phyloP scores from a whole-genome alignment of 53 echinoderm and acorn worm genomes.

The Echinometra lucunter region DNA sequence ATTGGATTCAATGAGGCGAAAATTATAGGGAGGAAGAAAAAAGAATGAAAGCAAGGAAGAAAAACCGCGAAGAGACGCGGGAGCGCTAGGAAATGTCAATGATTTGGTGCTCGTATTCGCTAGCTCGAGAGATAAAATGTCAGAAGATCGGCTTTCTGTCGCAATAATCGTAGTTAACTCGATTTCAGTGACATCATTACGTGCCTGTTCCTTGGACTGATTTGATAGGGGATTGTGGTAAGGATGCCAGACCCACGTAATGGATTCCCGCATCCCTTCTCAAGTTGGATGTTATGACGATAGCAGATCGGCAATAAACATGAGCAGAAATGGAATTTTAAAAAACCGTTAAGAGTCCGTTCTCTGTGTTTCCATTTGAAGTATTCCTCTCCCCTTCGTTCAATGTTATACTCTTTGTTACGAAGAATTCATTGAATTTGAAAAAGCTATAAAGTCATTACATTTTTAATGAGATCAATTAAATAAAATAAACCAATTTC shows the following conservation, averaged over 20 bases:
- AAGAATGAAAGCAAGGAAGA: background rate
- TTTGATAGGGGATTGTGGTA: background rate
- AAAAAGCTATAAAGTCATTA: no score
- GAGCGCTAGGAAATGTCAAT: background rate
- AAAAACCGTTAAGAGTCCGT: background rate
- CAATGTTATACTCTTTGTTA: background rate
- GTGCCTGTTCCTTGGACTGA: background rate
- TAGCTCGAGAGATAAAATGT: background rate
- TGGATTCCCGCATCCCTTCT: background rate
- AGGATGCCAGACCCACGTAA: background rate
- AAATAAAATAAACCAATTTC: no score
- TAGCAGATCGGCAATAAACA: background rate
- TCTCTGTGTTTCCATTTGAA: background rate
- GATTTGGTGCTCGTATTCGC: background rate
- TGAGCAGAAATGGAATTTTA: background rate
- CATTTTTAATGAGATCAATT: no score
- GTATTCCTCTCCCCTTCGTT: background rate
- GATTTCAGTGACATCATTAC: slow-evolving; percentile 37
- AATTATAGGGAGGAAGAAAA: background rate
- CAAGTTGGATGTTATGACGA: background rate
- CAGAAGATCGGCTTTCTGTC: background rate
- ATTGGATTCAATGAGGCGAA: background rate
- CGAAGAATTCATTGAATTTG: background rate
- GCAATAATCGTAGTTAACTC: slow-evolving; percentile 3
- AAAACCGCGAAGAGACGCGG: background rate